These are phyloP conservation scores for Hippocampus comes DNA, from an alignment of 2,113 vertebrate species.

Conservation along the genomic window DNA sequence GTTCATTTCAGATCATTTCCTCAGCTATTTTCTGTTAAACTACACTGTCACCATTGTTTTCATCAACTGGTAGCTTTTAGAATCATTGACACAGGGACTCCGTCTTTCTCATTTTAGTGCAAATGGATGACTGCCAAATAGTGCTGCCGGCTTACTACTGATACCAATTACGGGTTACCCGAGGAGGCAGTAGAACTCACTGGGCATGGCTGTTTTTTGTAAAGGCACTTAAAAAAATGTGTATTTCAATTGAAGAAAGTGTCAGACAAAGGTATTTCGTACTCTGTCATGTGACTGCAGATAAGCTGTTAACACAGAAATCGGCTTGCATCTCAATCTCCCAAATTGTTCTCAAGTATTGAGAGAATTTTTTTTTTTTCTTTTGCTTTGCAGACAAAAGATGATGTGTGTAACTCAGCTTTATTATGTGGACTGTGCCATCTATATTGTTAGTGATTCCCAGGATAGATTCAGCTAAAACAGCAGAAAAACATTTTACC, in stretches of 20 bases:
- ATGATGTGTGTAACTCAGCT: constrained; percentile 12
- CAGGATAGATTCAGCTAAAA: constrained; percentile 21
- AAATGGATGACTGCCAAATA: constrained; percentile 32
- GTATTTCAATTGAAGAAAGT: not conserved
- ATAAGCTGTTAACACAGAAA: not conserved
- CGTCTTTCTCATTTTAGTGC: not conserved
- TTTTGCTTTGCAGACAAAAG: constrained; percentile 25
- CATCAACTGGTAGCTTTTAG: not conserved
- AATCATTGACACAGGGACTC: constrained; percentile 13
- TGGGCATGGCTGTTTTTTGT: not conserved
- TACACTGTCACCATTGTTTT: not conserved
- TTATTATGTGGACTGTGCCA: constrained; percentile 1
- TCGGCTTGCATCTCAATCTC: not conserved
- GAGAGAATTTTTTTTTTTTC: not conserved
- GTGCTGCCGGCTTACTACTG: constrained; percentile 33
- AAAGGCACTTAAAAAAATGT: not conserved
- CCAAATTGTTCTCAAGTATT: not conserved
- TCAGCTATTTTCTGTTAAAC: not conserved
- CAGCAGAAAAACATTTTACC: not conserved
- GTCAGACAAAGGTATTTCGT: not conserved
- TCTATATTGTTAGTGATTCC: constrained; percentile 3
- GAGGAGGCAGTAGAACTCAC: constrained; percentile 3
- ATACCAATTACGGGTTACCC: constrained; percentile 22
- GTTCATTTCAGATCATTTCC: not conserved
- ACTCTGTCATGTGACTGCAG: not conserved